Base-by-base conservation (phyloP, 2,888 invertebrate genomes). In the Ichneumon xanthorius region DNA sequence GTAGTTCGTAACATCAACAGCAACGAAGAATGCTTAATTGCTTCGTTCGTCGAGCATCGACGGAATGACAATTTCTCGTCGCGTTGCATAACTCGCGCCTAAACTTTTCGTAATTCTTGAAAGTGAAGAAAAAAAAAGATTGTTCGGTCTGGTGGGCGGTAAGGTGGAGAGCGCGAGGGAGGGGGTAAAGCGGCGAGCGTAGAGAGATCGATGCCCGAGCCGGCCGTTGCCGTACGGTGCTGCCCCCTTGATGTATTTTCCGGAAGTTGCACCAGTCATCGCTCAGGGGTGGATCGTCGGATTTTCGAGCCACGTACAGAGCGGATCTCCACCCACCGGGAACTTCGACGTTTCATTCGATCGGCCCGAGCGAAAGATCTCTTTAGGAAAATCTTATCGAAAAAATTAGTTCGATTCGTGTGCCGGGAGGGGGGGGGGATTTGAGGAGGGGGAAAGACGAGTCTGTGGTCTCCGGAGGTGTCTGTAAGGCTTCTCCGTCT, bases 151-250 rank as follows among this genome's bases (percentile, higher is more conserved):
- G 37, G 30, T 55, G 19, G 40, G 67, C 40, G 50, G 72, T 76
- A 65, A 72, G 70, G 79, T 58, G 78, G 77, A 78, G 75, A 65
- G 71, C 68, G 82, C 70, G 68, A 50, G 37, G 80, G 55, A 67
- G 50, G 79, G 84, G 76, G 80, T 61, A 77, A 85, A 78, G 70
- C 80, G 81, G 86, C 89, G 40, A 82, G 86, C 90, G 90, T 91
- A 91, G 92, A 91, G 85, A 85, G 85, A 85, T 85, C 85, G 85
- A 85, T 85, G 82, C 67, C 71, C 67, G 71, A 85, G 67, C 61
- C 26, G 65, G 87, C 89, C 87, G 86, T 86, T 86, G 82, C 90
- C 86, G 91, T 89, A 88, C 88, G 87, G 91, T 92, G 92, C 88
- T 91, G 92, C 92, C 92, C 89, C 71, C 91, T n/a, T 83, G 86